Percentiles rank a stretch among this genome's conserved stretches.
Evolutionary conservation across 2,888 invertebrate genomes (phyloP).

Genomic region (Chloroclystis v-ata): DNA sequence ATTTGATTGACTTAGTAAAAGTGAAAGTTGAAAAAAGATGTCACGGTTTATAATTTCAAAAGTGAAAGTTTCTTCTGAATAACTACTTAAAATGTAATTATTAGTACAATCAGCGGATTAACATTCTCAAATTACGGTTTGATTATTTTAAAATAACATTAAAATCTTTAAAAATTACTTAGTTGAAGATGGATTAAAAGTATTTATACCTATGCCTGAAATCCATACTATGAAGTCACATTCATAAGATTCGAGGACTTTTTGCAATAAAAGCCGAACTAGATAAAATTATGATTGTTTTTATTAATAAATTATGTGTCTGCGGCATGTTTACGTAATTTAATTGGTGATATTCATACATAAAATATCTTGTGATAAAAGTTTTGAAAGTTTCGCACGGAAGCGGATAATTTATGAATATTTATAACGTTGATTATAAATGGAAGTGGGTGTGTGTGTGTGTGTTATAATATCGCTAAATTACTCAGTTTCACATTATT

Average conservation of each 20-base stretch:
- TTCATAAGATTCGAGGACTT: too few species aligned
- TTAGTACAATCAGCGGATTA: constrained; percentile 34
- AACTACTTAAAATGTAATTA: constrained; percentile 33
- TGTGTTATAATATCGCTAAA: neutral
- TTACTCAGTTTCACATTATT: neutral
- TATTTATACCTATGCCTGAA: too few species aligned
- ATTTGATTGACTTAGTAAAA: constrained; percentile 65
- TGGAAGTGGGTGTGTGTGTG: neutral
- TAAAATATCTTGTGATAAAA: constrained; percentile 6
- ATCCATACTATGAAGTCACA: too few species aligned
- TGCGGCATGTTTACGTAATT: constrained; percentile 3
- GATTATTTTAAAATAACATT: neutral
- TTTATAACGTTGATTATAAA: constrained; percentile 6
- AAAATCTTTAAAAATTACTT: neutral
- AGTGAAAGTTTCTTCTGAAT: constrained; percentile 63
- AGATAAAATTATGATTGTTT: too few species aligned
- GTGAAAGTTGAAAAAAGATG: constrained; percentile 66
- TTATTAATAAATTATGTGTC: constrained; percentile 7
- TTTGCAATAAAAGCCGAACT: too few species aligned
- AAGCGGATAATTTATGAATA: constrained; percentile 14
- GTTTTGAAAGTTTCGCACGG: constrained; percentile 17
- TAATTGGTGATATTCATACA: neutral
- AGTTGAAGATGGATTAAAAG: too few species aligned
- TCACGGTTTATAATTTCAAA: constrained; percentile 66
- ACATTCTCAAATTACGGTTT: constrained; percentile 26